phyloP scores from a whole-genome alignment of 2,888 invertebrate genomes.

The Amphipoea oculea region DNA sequence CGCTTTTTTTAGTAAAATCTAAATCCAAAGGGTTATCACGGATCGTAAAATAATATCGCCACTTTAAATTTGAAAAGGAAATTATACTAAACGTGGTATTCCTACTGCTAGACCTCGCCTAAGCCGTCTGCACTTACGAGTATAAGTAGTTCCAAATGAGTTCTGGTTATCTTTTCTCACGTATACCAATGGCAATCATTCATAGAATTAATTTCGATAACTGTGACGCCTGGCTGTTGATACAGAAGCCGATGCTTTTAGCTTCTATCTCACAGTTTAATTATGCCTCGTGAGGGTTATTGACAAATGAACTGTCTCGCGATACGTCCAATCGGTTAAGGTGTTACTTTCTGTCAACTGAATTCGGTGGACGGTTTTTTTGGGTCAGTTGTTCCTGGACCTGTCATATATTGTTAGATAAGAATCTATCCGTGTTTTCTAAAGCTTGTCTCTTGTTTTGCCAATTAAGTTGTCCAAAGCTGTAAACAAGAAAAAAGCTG shows the following conservation, averaged over 20 bases:
- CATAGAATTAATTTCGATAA: conserved; percentile 88
- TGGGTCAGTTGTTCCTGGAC: conserved; percentile 67
- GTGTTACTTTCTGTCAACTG: conserved; percentile 75
- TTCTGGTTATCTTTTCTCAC: conserved; percentile 76
- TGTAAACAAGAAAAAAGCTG: conserved; percentile 69
- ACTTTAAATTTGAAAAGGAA: conserved; percentile 67
- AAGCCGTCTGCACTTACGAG: conserved; percentile 45
- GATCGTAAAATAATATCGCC: conserved; percentile 76
- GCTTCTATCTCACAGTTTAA: conserved; percentile 82
- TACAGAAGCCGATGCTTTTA: conserved; percentile 88
- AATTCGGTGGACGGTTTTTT: conserved; percentile 69
- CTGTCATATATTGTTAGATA: conserved; percentile 79
- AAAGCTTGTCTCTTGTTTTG: conserved; percentile 72
- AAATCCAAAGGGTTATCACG: conserved; percentile 68
- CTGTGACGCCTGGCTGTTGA: conserved; percentile 83
- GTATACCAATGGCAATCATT: conserved; percentile 82
- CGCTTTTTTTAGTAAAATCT: conserved; percentile 66
- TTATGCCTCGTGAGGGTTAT: conserved; percentile 76
- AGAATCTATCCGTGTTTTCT: conserved; percentile 71
- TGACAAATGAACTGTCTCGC: conserved; percentile 81
- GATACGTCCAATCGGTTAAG: conserved; percentile 77
- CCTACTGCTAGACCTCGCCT: conserved; percentile 57
- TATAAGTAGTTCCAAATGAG: conserved; percentile 70
- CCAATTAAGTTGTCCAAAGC: conserved; percentile 76
- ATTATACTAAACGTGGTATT: conserved; percentile 57